phyloP scores from a whole-genome alignment of 2,797 vertebrate genomes.

The Ctenopoma kingsleyae region DNA sequence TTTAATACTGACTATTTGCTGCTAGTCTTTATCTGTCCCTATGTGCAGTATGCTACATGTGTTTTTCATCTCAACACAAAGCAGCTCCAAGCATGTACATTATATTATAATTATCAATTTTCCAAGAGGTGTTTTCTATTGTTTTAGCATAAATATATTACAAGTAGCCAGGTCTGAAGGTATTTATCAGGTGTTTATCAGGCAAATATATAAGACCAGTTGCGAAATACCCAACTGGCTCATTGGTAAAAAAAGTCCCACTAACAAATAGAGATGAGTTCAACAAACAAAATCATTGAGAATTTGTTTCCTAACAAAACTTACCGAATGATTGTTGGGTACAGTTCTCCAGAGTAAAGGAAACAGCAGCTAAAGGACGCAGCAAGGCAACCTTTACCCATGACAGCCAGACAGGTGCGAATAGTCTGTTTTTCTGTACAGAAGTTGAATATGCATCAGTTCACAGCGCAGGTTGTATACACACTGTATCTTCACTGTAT shows the following conservation, averaged over 20 bases:
- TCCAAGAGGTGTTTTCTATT: not conserved
- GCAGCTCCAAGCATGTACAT: no score
- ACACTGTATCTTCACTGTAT: not conserved
- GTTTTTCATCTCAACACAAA: not conserved
- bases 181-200: no score
- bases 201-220: not conserved
- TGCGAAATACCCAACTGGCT: not conserved
- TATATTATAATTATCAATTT: not conserved
- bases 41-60: not conserved
- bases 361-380: conserved; percentile 92
- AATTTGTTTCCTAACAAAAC: not conserved
- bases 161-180: no score
- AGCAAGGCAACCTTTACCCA: conserved; percentile 94
- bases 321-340: conserved; percentile 92
- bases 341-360: conserved; percentile 92
- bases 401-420: conserved; percentile 89
- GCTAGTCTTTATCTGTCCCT: conserved; percentile 32
- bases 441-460: not conserved
- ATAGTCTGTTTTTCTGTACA: conserved; percentile 83
- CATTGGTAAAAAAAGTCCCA: not conserved
- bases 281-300: not conserved
- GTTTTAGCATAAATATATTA: no score
- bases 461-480: not conserved
- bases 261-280: not conserved
- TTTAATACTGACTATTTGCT: not conserved